A percentile compares a stretch with the other conserved stretches of the same genome.
These are phyloP conservation scores for Stenodera caucasica DNA, from an alignment of 2,888 invertebrate genomes.

Conservation along the genomic window DNA sequence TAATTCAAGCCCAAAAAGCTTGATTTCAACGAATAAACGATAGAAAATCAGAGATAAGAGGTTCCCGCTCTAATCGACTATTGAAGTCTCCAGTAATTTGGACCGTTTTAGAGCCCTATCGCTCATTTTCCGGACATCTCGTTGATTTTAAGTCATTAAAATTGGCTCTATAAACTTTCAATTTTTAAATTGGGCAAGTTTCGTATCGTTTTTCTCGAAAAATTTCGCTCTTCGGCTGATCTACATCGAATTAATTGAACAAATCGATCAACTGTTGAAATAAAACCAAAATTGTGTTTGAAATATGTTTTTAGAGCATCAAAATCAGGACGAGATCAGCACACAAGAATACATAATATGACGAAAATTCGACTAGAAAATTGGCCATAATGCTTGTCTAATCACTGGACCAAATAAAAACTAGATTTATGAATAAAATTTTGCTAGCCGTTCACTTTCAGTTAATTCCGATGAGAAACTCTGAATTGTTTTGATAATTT, in stretches of 20 bases:
- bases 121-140: too few species aligned
- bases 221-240: too few species aligned
- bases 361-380: slow-evolving; percentile 13
- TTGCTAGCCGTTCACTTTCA: not conserved
- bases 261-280: not conserved
- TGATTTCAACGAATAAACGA: too few species aligned
- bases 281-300: not conserved
- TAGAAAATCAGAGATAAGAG: too few species aligned
- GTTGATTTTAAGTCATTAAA: too few species aligned
- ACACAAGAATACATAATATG: not conserved
- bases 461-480: not conserved
- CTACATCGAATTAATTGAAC: not conserved
- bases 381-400: slow-evolving; percentile 12
- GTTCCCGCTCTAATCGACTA: not conserved
- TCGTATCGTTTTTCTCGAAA: too few species aligned
- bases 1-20: too few species aligned
- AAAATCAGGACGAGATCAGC: slow-evolving; percentile 10
- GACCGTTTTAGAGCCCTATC: too few species aligned
- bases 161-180: too few species aligned
- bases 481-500: too few species aligned
- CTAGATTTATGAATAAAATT: too few species aligned
- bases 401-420: slow-evolving; percentile 27
- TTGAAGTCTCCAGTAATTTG: not conserved
- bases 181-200: too few species aligned
- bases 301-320: slow-evolving; percentile 16